Evolutionary conservation across 1,140 invertebrate genomes (phyloP).

Genomic region (Pseudomyrmex sp.): DNA sequence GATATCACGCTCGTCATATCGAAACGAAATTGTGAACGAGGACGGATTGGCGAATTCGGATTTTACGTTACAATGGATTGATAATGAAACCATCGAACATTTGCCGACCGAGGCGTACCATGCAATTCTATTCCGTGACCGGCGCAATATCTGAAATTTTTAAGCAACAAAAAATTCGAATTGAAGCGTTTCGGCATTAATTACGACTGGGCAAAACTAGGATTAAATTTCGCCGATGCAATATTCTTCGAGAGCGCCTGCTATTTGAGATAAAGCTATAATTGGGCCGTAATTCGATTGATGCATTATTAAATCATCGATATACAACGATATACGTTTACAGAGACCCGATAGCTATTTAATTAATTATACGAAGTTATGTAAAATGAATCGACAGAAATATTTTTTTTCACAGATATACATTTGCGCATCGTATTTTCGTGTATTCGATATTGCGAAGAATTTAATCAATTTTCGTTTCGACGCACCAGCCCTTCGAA

Average conservation of each 20-base stretch:
- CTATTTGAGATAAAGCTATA: constrained; percentile 33
- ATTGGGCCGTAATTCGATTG: constrained; percentile 48
- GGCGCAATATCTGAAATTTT: constrained; percentile 53
- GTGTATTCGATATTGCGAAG: background rate
- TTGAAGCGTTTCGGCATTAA: constrained; percentile 45
- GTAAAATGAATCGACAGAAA: constrained; percentile 31
- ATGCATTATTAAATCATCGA: constrained; percentile 45
- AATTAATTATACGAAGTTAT: constrained; percentile 27
- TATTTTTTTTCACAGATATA: background rate
- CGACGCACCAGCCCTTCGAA: background rate
- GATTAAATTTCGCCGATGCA: constrained; percentile 49
- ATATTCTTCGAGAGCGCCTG: constrained; percentile 40
- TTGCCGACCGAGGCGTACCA: constrained; percentile 36
- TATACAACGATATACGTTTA: constrained; percentile 29
- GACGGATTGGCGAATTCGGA: constrained; percentile 67
- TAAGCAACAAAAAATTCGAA: constrained; percentile 49
- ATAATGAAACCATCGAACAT: constrained; percentile 65
- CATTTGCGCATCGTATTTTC: background rate
- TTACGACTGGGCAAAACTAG: constrained; percentile 48
- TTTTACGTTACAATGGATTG: constrained; percentile 74
- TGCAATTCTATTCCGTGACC: constrained; percentile 55
- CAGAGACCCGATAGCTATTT: constrained; percentile 16
- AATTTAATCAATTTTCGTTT: constrained; percentile 14
- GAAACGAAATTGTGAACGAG: constrained; percentile 70
- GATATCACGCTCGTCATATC: constrained; percentile 67